Evolutionary conservation across 2,113 vertebrate species (phyloP), one percentile per base, ranked within the genome.

Genomic region (Procavia capensis): DNA sequence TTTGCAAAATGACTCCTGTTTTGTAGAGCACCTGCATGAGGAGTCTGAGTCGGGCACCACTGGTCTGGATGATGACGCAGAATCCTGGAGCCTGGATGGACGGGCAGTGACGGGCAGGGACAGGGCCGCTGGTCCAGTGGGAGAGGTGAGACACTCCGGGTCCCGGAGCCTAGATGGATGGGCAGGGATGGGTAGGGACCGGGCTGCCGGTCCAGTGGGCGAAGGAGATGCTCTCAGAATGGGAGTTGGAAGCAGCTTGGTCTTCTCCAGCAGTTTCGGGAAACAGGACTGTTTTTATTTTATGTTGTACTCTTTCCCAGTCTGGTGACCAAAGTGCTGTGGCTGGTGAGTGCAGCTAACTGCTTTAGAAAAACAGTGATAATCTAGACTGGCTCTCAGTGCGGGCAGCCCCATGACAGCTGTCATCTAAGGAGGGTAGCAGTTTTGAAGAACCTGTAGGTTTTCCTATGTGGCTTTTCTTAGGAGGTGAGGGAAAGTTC

Each of bases 341-440:
- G 34, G 98, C 98, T 61, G 75, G 96, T 45, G 90, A 95, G 9
- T 68, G 78, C 5, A 96, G 0, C 96, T 96, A 27, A 82, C 88
- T 66, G 64, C 59, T 95, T 90, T 98, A 72, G 87, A 98, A 0
- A 98, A 96, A 16, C 97, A 98, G 59, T 97, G 95, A 97, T 87
- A 97, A 97, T 85, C 41, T 93, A 82, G 93, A 96, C 88, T 39
- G 88, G 78, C 74, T 93, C 54, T 25, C 63, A 85, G 61, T 36
- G 24, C 27, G 91, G 93, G 79, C 68, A 93, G 0, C 78, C 74
- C 68, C 45, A 76, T 85, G 70, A 72, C 43, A 94, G 27, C 27
- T 59, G 17, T 43, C 57, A 34, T 91, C 75, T 59, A 70, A 95
- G 64, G 86, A 97, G 36, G 47, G 90, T 3, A 86, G 54, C 83